Evolutionary conservation across 2,888 invertebrate species (phyloP).

Genomic region (Spilosoma lubricipeda): DNA sequence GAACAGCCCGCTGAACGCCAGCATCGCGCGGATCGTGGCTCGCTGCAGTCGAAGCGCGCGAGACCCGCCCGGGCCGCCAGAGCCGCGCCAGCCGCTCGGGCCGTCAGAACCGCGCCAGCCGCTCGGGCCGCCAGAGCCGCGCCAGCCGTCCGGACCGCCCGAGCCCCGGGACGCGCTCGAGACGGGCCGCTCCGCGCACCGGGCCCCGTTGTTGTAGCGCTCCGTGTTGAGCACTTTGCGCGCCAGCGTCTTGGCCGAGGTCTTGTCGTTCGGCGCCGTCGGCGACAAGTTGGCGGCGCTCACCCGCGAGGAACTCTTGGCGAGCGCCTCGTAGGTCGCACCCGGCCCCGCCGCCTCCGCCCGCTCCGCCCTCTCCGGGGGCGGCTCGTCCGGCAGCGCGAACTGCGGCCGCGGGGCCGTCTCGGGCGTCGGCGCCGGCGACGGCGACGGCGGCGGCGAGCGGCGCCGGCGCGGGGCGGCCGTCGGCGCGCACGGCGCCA

Average conservation of each 20-base stretch:
- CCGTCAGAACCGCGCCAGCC: slow-evolving; percentile 55
- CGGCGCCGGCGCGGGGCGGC: slow-evolving; percentile 48
- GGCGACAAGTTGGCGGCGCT: slow-evolving; percentile 50
- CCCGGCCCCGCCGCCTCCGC: slow-evolving; percentile 23
- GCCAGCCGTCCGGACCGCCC: slow-evolving; percentile 52
- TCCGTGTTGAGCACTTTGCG: slow-evolving; percentile 68
- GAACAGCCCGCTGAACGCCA: slow-evolving; percentile 82
- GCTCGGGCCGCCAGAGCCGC: slow-evolving; percentile 18
- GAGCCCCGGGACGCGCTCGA: slow-evolving; percentile 19
- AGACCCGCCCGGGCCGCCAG: slow-evolving; percentile 16
- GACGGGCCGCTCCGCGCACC: slow-evolving; percentile 50
- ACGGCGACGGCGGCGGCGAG: slow-evolving; percentile 35
- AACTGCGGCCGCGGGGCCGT: slow-evolving; percentile 54
- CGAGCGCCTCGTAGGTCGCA: slow-evolving; percentile 41
- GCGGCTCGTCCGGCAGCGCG: slow-evolving; percentile 52
- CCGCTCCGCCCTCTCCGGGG: slow-evolving; percentile 35
- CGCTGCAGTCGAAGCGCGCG: slow-evolving; percentile 60
- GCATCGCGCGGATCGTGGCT: slow-evolving; percentile 82
- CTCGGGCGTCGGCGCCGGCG: slow-evolving; percentile 38
- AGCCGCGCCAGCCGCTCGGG: slow-evolving; percentile 16
- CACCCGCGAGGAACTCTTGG: slow-evolving; percentile 46
- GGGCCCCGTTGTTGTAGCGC: slow-evolving; percentile 68
- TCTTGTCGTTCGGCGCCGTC: slow-evolving; percentile 53
- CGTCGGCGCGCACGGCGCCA: slow-evolving; percentile 45
- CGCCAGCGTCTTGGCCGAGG: slow-evolving; percentile 46